Evolutionary conservation across 37 sponge, comb jelly and placozoan genomes (phyloP).

Genomic region (Oscarella lobularis): DNA sequence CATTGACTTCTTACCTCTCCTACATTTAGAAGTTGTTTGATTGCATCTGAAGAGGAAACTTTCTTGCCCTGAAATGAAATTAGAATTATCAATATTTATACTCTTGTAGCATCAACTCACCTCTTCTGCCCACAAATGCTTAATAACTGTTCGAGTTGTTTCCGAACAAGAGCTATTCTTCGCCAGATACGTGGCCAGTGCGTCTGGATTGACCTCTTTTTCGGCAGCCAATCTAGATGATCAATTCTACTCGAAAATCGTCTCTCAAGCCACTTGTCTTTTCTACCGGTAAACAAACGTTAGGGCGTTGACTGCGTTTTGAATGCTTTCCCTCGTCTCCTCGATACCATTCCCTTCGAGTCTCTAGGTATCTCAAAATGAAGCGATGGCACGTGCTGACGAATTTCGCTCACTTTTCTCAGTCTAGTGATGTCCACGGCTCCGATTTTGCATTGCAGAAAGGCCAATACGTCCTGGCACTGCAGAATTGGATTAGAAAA

Average conservation of each 20-base stretch:
- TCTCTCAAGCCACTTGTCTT: no score
- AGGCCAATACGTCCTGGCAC: slow-evolving; percentile 71
- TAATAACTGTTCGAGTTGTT: slow-evolving; percentile 22
- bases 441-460: slow-evolving; percentile 31
- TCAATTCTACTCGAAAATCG: not conserved
- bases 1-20: slow-evolving; percentile 1
- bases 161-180: slow-evolving; percentile 37
- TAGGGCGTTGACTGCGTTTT: slow-evolving; percentile 3
- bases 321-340: not conserved
- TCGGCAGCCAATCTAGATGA: slow-evolving; percentile 1
- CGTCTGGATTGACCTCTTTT: slow-evolving; percentile 30
- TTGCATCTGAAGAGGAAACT: not conserved
- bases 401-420: slow-evolving; percentile 20
- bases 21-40: not conserved
- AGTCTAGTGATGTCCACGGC: slow-evolving; percentile 32
- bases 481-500: slow-evolving; percentile 6
- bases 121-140: slow-evolving; percentile 61
- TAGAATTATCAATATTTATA: slow-evolving; percentile 1
- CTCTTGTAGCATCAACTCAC: no score
- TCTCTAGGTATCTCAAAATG: not conserved
- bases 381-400: not conserved
- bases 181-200: slow-evolving; percentile 38
- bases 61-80: not conserved
- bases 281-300: slow-evolving; percentile 12
- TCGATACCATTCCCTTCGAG: not conserved